Percentiles rank a stretch among this genome's conserved stretches.
These are phyloP conservation scores for Diorhabda elongata DNA, from an alignment of 1,140 invertebrate genomes.

Conservation along the genomic window DNA sequence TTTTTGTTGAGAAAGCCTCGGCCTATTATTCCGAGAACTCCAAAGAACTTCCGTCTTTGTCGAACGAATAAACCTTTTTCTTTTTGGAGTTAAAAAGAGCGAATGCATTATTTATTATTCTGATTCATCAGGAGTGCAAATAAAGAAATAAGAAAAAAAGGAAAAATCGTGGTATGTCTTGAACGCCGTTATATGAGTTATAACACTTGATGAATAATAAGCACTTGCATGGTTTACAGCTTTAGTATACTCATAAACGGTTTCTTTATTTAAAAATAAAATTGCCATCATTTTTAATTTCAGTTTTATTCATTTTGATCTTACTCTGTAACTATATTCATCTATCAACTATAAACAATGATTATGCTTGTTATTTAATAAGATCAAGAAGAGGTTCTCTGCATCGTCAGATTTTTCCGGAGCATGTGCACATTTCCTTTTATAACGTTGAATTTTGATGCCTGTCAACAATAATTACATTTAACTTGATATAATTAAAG, in stretches of 20 bases:
- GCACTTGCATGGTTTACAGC: not conserved
- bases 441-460: too few species aligned
- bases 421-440: too few species aligned
- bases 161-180: not conserved
- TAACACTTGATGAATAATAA: not conserved
- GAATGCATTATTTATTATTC: conserved; percentile 3
- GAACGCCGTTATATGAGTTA: not conserved
- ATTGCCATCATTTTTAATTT: too few species aligned
- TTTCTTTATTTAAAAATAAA: not conserved
- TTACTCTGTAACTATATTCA: too few species aligned
- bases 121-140: not conserved
- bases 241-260: not conserved
- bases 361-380: too few species aligned
- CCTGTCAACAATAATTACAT: too few species aligned
- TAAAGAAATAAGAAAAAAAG: not conserved
- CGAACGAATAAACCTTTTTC: not conserved
- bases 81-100: conserved; percentile 2
- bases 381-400: too few species aligned
- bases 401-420: too few species aligned
- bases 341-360: too few species aligned
- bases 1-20: not conserved
- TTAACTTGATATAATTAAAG: too few species aligned
- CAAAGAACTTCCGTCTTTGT: conserved; percentile 1
- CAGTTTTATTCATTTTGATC: too few species aligned
- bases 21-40: conserved; percentile 1